Evolutionary conservation across 2,888 invertebrate genomes (phyloP), one percentile per base, ranked within the genome.

Genomic region (Dioctria linearis): DNA sequence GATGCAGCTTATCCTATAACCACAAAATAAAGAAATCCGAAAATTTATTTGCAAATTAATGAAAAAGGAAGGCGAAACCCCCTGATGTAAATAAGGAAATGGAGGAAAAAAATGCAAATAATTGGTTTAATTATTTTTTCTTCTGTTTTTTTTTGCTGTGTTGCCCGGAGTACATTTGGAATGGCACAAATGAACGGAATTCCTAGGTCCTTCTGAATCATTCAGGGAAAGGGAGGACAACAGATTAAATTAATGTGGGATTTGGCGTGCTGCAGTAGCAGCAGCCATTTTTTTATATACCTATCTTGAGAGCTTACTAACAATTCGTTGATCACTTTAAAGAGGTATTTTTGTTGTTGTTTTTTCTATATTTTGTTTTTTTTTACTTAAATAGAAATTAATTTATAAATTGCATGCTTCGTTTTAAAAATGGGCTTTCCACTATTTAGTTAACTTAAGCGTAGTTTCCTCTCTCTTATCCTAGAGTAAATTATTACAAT

Each of bases 41-140:
- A 49, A 71, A 71, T 71, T 71, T 71, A 71, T 71, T 71, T 71
- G 69, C 51, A 71, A 71, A 71, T 71, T 71, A 71, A 71, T 71
- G 69, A 54, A 71, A 54, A 71, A 49, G 49, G 69, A 71, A 71
- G 69, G 69, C 49, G 54, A 51, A 71, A 71, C 25, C 39, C 39
- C 69, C 3, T 25, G 25, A 37, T 37, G 49, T 25, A 46, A 54
- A 49, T 25, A 39, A 4, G 49, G 37, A 71, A 49, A 37, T 46
- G 39, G 51, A 37, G 39, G 37, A 37, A 25, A 25, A 67, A 71
- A 71, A 71, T 71, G 69, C 51, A 71, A 71, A 71, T 71, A 71
- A 71, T 71, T 71, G 69, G 69, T 71, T 71, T 51, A 71, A 71
- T 71, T 71, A 71, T 71, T 54, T 71, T 46, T 71, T 49, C 4